A percentile compares a stretch with the other conserved stretches of the same genome.
phyloP scores from a whole-genome alignment of 2,113 vertebrate species.

The Chionodraco myersi region DNA sequence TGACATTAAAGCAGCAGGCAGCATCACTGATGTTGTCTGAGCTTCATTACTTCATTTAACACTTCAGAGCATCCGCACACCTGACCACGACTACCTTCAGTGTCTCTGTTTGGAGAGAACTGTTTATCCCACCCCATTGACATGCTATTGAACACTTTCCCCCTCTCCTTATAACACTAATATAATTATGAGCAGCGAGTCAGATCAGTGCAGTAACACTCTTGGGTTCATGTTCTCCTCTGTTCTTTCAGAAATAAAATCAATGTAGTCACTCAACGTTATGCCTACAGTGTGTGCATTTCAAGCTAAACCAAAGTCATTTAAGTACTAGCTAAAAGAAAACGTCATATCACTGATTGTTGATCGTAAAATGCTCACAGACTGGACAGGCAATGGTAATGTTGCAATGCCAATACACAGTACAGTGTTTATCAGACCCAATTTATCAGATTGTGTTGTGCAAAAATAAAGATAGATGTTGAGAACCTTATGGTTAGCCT shows the following conservation, averaged over 20 bases:
- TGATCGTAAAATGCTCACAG: too few relatives aligned
- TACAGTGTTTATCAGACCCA: too few relatives aligned
- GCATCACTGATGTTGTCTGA: constrained; percentile 24
- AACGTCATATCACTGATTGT: too few relatives aligned
- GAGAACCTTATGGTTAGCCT: too few relatives aligned
- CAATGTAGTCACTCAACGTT: neutral
- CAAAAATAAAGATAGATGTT: too few relatives aligned
- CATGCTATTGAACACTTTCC: neutral
- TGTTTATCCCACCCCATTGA: neutral
- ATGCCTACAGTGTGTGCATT: neutral
- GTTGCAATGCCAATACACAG: too few relatives aligned
- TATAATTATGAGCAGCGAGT: neutral
- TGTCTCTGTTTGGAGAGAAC: neutral
- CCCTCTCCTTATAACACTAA: neutral
- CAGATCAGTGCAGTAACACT: neutral
- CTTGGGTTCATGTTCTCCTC: neutral
- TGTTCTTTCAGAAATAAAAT: neutral
- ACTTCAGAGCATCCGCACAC: constrained; percentile 27
- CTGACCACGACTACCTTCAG: constrained; percentile 5
- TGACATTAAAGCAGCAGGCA: constrained; percentile 67
- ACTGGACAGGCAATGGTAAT: too few relatives aligned
- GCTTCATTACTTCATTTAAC: constrained; percentile 59
- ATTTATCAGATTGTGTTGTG: too few relatives aligned
- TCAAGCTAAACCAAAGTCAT: neutral
- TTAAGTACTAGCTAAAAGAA: neutral